Base-by-base conservation (phyloP, 2,113 vertebrate genomes). In the Rana temporaria region DNA sequence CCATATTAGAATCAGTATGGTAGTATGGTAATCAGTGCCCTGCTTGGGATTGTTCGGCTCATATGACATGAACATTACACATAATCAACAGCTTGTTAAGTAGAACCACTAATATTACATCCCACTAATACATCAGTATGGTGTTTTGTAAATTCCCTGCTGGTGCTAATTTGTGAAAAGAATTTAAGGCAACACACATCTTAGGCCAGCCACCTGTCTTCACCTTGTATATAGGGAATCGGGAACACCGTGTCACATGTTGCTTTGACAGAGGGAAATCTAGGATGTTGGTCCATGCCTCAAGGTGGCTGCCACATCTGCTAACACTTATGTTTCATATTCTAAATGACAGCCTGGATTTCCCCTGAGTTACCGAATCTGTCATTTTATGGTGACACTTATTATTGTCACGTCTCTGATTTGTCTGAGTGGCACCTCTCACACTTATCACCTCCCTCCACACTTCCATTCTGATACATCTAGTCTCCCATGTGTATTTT, bases 341-440 rank as follows among this genome's bases (percentile, higher is more conserved):
- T 82, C 70, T 30, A 75, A 82, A 66, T 75, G 80, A 82, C 80
- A 82, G 80, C 80, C 60, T 82, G 80, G 66, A 65, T 75, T 82
- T 82, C 80, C 80, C 80, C 57, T 67, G 80, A 82, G 80, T 82
- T 82, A 75, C 80, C 26, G 80, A 75, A 75, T 75, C 80, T 74
- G 80, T 82, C 71, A 82, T 48, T 82, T 82, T 82, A 82, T 82
- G 80, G 53, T 82, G 70, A 82, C 70, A 82, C 70, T 82, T 82
- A 82, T 82, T 82, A 82, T 82, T 82, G 80, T 82, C 80, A 82
- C 70, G 73, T 55, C 79, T 38, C 48, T 73, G 69, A 64, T 73
- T 60, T 73, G 18, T 30, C 26, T 66, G 60, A 82, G 71, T 68
- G 71, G 55, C 71, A 82, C 32, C 81, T 20, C 68, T 72, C 68